Evolutionary conservation across 1,140 invertebrate species (phyloP), one percentile per base, ranked within the genome.

Genomic region (Zophobas atratus): DNA sequence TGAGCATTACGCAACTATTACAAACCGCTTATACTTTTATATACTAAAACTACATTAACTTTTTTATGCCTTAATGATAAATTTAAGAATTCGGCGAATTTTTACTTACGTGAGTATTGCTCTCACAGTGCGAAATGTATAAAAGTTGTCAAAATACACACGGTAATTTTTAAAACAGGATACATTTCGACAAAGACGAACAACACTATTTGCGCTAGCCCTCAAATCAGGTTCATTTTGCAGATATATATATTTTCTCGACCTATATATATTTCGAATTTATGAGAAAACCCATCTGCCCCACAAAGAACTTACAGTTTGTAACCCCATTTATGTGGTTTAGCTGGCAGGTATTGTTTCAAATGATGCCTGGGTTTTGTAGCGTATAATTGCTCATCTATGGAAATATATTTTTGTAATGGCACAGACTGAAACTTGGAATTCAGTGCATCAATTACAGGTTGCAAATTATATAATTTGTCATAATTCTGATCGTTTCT

Each of bases 271-370:
- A 82, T 51, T 38, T 81, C 80, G 60, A 81, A 78, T 33, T 75
- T 73, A 75, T 81, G 78, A 2, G 79, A 56, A 73, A 78, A 82
- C 33, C 77, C 80, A 6, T 70, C 75, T 53, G 77, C 60, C 32
- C 75, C 80, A 72, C 6, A 34, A 6, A 82, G 34, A 72, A 81
- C 57, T 76, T 76, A 81, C 43, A 86, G 77, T 78, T 86, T 87
- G 5, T 85, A 83, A 1, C 85, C 85, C 81, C 85, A 85, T 77
- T 87, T 88, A 63, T 85, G 82, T 3, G 86, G 85, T 72, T 88
- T 87, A 20, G 77, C 78, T n/a, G 81, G 82, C 33, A 80, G 57
- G 51, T 81, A 82, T 53, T 81, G 80, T 53, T 81, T 80, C n/a
- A 81, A 36, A 56, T 60, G 41, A 60, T 77, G 74, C 39, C 75